Conservation (phyloP, 2,113 vertebrate genomes). For the Callopanchax toddi region DNA sequence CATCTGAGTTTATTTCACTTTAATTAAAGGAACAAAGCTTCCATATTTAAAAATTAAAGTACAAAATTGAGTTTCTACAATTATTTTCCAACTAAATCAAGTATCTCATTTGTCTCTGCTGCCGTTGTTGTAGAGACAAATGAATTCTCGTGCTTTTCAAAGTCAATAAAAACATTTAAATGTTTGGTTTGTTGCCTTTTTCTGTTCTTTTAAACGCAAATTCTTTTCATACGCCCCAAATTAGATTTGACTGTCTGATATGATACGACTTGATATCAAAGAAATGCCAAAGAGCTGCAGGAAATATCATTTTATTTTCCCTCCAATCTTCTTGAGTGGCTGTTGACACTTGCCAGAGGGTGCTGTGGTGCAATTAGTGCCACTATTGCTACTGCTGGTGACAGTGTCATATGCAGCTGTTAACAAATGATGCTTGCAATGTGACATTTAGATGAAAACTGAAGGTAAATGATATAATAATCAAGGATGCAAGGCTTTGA, state of each 20-base stretch:
- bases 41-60: too few relatives aligned
- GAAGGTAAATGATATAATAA: slow-evolving; percentile 31
- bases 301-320: slow-evolving; percentile 38
- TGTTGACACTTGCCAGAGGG: slow-evolving; percentile 66
- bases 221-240: slow-evolving; percentile 6
- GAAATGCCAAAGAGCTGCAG: slow-evolving; percentile 52
- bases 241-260: slow-evolving; percentile 29
- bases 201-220: slow-evolving; percentile 5
- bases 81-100: too few relatives aligned
- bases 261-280: slow-evolving; percentile 34
- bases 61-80: too few relatives aligned
- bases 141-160: background rate
- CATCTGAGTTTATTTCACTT: too few relatives aligned
- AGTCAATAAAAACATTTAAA: background rate
- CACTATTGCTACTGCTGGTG: slow-evolving; percentile 39
- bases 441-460: slow-evolving; percentile 48
- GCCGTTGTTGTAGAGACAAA: background rate
- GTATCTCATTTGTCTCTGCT: background rate
- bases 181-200: background rate
- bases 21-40: too few relatives aligned
- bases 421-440: slow-evolving; percentile 33
- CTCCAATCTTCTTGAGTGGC: slow-evolving; percentile 22
- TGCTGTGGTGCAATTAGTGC: slow-evolving; percentile 51
- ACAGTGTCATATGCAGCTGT: slow-evolving; percentile 45
- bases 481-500: slow-evolving; percentile 19